phyloP scores from a whole-genome alignment of 2,888 invertebrate genomes.

The Megastigmus dorsalis region DNA sequence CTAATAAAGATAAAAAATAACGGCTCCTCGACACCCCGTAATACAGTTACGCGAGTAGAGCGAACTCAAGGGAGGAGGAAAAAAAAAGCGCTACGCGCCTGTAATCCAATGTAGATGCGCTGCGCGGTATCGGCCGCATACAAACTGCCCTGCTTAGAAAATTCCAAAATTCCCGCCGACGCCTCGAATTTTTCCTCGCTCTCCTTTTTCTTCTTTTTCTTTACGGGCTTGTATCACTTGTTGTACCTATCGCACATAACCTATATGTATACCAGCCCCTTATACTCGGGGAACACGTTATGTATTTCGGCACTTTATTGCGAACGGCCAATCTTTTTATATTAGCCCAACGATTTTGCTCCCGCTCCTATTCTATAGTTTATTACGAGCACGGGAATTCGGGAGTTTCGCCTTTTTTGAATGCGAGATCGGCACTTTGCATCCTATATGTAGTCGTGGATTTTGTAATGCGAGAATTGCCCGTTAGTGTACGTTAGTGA shows the following conservation, averaged over 20 bases:
- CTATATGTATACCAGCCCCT: neutral
- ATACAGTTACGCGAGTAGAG: slow-evolving; percentile 45
- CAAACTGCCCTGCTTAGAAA: slow-evolving; percentile 69
- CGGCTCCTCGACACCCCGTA: slow-evolving; percentile 58
- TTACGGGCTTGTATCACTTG: neutral
- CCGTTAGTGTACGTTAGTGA: no score
- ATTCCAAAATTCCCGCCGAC: no score
- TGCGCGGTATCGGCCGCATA: slow-evolving; percentile 70
- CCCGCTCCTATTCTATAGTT: neutral
- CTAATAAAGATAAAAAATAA: slow-evolving; percentile 74
- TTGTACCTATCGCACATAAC: no score
- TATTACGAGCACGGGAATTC: neutral
- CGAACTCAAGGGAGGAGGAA: neutral
- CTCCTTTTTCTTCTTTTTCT: no score
- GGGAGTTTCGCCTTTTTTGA: no score
- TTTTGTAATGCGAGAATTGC: no score
- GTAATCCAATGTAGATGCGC: slow-evolving; percentile 54
- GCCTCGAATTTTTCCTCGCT: no score
- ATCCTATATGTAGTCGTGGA: no score
- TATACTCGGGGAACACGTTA: no score
- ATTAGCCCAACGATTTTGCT: slow-evolving; percentile 15
- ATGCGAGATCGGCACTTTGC: no score
- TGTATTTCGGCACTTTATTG: neutral
- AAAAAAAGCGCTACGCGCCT: neutral
- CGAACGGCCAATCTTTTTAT: slow-evolving; percentile 10